A percentile compares a stretch with the other conserved stretches of the same genome.
These are phyloP conservation scores for Zaprionus taronus DNA, from an alignment of 1,140 invertebrate species.

Conservation along the genomic window DNA sequence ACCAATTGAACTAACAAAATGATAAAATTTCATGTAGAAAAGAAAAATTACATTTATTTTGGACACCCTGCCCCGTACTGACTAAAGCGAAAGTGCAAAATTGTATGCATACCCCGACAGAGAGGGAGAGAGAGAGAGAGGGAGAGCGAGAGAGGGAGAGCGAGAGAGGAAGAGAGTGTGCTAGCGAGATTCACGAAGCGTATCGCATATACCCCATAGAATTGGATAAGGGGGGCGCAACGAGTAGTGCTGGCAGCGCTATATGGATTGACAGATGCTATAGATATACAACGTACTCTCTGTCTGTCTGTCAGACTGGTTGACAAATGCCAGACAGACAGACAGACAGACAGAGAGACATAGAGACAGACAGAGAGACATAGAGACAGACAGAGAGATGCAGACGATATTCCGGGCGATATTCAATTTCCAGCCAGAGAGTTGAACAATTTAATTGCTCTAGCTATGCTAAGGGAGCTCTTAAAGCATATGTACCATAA, in stretches of 20 bases:
- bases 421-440: neutral
- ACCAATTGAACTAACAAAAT: constrained; percentile 55
- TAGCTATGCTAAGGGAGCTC: neutral
- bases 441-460: neutral
- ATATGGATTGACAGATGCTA: constrained; percentile 4
- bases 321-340: constrained; percentile 41
- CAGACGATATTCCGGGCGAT: neutral
- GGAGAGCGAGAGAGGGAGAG: too few species aligned
- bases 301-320: constrained; percentile 14
- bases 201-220: constrained; percentile 2
- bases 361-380: too few species aligned
- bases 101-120: constrained; percentile 41
- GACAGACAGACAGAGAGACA: too few species aligned
- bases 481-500: neutral
- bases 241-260: neutral
- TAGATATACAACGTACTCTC: neutral
- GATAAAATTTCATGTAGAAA: constrained; percentile 60
- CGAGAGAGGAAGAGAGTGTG: too few species aligned
- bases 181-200: neutral
- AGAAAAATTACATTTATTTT: constrained; percentile 48
- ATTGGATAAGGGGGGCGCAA: neutral
- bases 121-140: neutral
- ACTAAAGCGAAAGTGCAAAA: constrained; percentile 38
- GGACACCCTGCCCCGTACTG: neutral
- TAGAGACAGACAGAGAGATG: too few species aligned